phyloP scores from a whole-genome alignment of 2,797 vertebrate species.

The Notoglanidium macrostoma region DNA sequence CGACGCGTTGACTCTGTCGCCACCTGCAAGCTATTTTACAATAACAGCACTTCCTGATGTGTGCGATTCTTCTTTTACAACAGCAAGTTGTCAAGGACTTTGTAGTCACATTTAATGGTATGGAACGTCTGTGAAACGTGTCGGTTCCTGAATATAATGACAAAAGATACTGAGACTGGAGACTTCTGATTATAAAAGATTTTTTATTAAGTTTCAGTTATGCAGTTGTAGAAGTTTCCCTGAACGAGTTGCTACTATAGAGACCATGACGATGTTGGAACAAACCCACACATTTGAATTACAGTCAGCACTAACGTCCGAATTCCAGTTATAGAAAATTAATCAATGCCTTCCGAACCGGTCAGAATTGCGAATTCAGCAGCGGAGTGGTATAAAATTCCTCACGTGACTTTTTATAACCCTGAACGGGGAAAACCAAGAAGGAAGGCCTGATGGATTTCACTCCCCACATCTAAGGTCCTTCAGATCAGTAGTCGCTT shows the following conservation, averaged over 20 bases:
- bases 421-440: background rate
- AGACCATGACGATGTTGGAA: background rate
- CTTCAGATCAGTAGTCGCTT: background rate
- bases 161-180: too few species aligned
- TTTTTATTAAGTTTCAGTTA: background rate
- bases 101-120: background rate
- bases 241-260: background rate
- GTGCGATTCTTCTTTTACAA: background rate
- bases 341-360: background rate
- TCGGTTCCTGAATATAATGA: too few species aligned
- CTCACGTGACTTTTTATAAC: background rate
- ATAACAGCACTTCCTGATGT: background rate
- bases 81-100: background rate
- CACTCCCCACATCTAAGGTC: constrained; percentile 1
- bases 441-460: constrained; percentile 13
- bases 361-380: background rate
- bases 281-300: background rate
- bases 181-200: too few species aligned
- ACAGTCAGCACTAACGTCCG: background rate
- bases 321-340: background rate
- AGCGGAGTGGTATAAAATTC: background rate
- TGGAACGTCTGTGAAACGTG: too few species aligned
- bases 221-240: background rate
- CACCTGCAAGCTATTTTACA: background rate
- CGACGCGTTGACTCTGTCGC: background rate